Evolutionary conservation across 2,797 vertebrate genomes (phyloP).

Genomic region (Cirrhinus molitorella): DNA sequence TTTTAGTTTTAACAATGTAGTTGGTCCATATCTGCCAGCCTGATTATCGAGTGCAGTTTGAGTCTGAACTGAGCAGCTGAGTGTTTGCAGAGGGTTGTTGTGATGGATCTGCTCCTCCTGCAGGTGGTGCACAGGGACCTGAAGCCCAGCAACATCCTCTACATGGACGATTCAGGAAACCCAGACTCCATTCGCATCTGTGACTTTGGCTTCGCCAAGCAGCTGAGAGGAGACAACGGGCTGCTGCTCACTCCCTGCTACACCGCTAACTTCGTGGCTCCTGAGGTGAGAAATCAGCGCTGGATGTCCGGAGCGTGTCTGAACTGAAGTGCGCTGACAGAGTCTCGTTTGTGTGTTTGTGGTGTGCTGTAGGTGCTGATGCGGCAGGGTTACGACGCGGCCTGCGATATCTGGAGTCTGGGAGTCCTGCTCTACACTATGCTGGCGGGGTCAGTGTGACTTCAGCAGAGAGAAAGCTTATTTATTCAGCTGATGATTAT

Average conservation of each 20-base stretch:
- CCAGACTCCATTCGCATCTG: conserved; percentile 97
- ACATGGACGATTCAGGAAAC: conserved; percentile 94
- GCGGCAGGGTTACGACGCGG: conserved; percentile 97
- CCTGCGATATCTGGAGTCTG: conserved; percentile 98
- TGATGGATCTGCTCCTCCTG: neutral
- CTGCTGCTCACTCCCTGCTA: conserved; percentile 96
- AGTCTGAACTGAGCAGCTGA: neutral
- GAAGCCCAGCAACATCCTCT: conserved; percentile 98
- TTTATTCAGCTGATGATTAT: too few species aligned
- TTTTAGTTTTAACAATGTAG: neutral
- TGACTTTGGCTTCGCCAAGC: conserved; percentile 98
- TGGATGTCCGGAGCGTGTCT: neutral
- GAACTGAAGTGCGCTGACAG: neutral
- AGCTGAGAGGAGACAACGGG: conserved; percentile 93
- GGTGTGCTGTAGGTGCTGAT: conserved; percentile 87
- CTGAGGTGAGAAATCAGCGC: conserved; percentile 83
- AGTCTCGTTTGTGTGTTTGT: neutral
- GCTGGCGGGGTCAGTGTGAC: conserved; percentile 90
- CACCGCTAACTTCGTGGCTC: conserved; percentile 98
- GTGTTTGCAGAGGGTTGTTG: neutral
- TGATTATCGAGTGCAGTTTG: neutral
- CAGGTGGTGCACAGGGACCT: conserved; percentile 98
- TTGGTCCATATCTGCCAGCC: neutral
- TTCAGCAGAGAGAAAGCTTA: too few species aligned
- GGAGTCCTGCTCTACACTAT: conserved; percentile 97